These are phyloP conservation scores for Gouania willdenowi DNA, from an alignment of 2,797 vertebrate species.

Conservation along the genomic window DNA sequence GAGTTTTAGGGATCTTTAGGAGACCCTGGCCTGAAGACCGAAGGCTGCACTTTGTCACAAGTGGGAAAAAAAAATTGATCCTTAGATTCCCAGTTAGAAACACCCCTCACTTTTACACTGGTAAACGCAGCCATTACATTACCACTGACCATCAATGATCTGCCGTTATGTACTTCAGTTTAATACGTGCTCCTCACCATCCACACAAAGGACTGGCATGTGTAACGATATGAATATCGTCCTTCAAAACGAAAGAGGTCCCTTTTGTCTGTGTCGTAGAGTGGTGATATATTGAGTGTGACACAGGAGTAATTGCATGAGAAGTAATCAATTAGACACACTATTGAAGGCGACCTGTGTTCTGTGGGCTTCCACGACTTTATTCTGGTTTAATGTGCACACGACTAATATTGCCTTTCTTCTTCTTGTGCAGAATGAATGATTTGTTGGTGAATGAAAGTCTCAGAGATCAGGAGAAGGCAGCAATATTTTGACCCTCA, in stretches of 20 bases:
- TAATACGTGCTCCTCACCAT: slow-evolving; percentile 53
- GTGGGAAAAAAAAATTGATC: no score
- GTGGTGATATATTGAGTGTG: slow-evolving; percentile 80
- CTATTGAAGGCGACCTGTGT: slow-evolving; percentile 79
- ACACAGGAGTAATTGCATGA: slow-evolving; percentile 81
- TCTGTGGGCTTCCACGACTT: slow-evolving; percentile 69
- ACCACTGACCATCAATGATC: slow-evolving; percentile 39
- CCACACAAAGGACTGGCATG: slow-evolving; percentile 61
- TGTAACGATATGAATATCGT: slow-evolving; percentile 69
- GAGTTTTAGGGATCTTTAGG: no score
- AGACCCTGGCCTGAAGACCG: no score
- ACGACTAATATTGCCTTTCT: slow-evolving; percentile 57
- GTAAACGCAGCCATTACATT: slow-evolving; percentile 63
- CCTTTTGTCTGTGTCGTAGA: slow-evolving; percentile 58
- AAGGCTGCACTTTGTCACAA: no score
- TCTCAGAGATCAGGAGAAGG: slow-evolving; percentile 29
- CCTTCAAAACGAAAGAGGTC: slow-evolving; percentile 69
- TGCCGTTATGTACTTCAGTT: slow-evolving; percentile 60
- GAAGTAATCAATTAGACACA: slow-evolving; percentile 84
- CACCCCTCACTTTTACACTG: no score
- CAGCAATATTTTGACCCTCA: slow-evolving; percentile 20
- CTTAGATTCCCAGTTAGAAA: no score
- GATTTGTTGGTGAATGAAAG: slow-evolving; percentile 26
- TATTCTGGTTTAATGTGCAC: slow-evolving; percentile 58
- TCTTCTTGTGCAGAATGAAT: slow-evolving; percentile 30